Evolutionary conservation across 2,797 vertebrate genomes (phyloP), one percentile per base, ranked within the genome.

Genomic region (Tympanoctomys barrerae): DNA sequence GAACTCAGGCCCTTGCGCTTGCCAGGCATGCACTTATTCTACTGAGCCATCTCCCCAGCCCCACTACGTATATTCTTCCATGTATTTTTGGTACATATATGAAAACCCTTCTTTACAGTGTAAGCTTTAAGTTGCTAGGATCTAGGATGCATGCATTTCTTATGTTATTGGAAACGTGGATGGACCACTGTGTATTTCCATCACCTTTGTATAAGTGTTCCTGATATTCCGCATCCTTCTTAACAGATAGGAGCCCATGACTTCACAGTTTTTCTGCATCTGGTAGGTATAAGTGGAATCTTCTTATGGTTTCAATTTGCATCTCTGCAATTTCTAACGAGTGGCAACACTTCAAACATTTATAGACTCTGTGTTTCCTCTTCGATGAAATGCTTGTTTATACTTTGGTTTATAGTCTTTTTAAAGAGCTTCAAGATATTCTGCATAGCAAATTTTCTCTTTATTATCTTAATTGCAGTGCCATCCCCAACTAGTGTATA

Each of bases 371-470:
- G n/a, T 57, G 54, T 59, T 90, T 95, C 46, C 42, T 78, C 24
- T 77, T 79, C 66, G 54, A 3, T 79, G 78, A 92, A 57, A 75
- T 85, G 39, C 18, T 89, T 68, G 9, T 39, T 79, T 66, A 57
- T 59, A 36, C 14, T 62, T 91, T 94, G 24, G n/a, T 81, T 77
- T 2, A 22, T 59, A 49, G 19, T n/a, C 52, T 80, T 81, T 90
- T 73, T 52, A 16, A 42, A 64, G 14, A 62, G 24, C 39, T 62
- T 87, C n/a, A 92, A 94, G 93, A n/a, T 90, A 92, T 81, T 92
- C 39, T 57, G 62, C 26, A 42, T 36, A 13, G 33, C 26, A 84
- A 73, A 49, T 89, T 11, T 9, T 84, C 59, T 83, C 21, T 86
- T 52, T 89, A 84, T 36, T 93, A 16, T 36, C 36, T 73, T 57